A percentile compares a stretch with the other conserved stretches of the same genome.
Evolutionary conservation across 2,113 vertebrate genomes (phyloP).

Genomic region (Poeciliopsis turrubarensis): DNA sequence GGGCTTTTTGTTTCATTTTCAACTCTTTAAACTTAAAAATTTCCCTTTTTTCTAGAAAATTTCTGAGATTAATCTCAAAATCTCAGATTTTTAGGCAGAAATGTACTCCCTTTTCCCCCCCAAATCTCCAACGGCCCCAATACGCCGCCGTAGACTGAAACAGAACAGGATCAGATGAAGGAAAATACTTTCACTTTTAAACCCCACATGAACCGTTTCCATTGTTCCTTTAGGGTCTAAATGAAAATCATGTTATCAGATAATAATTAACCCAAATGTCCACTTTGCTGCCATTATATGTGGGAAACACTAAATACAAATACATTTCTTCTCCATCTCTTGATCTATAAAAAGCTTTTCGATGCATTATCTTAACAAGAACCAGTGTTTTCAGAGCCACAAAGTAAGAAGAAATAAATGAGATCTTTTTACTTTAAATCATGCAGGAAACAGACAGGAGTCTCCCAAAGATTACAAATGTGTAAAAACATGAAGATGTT

Average conservation of each 20-base stretch:
- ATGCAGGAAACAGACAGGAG: background rate
- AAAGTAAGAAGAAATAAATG: slow-evolving; percentile 2
- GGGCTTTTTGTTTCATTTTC: too few species aligned
- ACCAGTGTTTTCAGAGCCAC: background rate
- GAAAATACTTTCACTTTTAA: background rate
- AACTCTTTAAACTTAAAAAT: too few species aligned
- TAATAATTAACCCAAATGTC: background rate
- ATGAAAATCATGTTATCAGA: too few species aligned
- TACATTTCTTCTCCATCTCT: background rate
- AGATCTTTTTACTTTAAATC: background rate
- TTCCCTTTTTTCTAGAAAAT: too few species aligned
- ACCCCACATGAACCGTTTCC: background rate
- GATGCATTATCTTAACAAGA: slow-evolving; percentile 1
- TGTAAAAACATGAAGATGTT: background rate
- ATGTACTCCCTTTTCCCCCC: too few species aligned
- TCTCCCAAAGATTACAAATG: background rate
- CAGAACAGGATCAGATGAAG: background rate
- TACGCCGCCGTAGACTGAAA: too few species aligned
- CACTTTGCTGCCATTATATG: too few species aligned
- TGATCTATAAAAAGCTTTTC: slow-evolving; percentile 8
- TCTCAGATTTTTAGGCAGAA: too few species aligned
- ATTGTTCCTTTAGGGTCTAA: background rate
- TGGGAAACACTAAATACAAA: background rate
- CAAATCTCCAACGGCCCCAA: too few species aligned
- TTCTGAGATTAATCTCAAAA: too few species aligned